Percentiles rank a stretch among this genome's conserved stretches.
phyloP scores from a whole-genome alignment of 2,113 vertebrate genomes.

The Lepus timidus region DNA sequence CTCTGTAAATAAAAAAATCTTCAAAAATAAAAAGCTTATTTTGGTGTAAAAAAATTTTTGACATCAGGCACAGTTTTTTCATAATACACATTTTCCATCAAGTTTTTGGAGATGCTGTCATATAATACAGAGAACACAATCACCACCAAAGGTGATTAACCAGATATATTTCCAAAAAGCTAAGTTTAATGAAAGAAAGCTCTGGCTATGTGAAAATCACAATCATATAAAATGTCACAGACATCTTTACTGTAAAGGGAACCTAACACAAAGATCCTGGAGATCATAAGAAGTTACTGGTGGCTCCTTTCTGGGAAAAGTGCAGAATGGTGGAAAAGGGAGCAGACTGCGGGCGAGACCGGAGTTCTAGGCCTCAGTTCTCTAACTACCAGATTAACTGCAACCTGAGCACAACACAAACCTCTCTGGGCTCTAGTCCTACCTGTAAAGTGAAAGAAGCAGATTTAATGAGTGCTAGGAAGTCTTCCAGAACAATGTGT shows the following conservation, averaged over 20 bases:
- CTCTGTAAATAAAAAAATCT: too few species aligned
- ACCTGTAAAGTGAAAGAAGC: slow-evolving; percentile 9
- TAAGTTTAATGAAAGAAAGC: neutral
- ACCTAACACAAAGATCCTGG: neutral
- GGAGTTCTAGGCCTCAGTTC: neutral
- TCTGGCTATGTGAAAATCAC: neutral
- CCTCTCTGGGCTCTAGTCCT: neutral
- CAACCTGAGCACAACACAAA: neutral
- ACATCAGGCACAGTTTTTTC: too few species aligned
- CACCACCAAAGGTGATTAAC: neutral
- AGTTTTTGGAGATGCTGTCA: too few species aligned
- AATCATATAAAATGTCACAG: neutral
- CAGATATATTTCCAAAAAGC: neutral
- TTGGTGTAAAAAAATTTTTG: too few species aligned
- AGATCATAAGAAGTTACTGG: neutral
- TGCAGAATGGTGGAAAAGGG: neutral
- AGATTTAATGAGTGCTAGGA: neutral
- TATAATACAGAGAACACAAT: neutral
- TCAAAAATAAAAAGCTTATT: too few species aligned
- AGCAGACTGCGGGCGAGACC: neutral
- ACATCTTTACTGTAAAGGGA: neutral
- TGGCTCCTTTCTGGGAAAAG: neutral
- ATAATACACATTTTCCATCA: too few species aligned
- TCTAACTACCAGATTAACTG: neutral
- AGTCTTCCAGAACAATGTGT: neutral